Evolutionary conservation across 1,140 invertebrate genomes (phyloP).

Genomic region (Augochlora pura): DNA sequence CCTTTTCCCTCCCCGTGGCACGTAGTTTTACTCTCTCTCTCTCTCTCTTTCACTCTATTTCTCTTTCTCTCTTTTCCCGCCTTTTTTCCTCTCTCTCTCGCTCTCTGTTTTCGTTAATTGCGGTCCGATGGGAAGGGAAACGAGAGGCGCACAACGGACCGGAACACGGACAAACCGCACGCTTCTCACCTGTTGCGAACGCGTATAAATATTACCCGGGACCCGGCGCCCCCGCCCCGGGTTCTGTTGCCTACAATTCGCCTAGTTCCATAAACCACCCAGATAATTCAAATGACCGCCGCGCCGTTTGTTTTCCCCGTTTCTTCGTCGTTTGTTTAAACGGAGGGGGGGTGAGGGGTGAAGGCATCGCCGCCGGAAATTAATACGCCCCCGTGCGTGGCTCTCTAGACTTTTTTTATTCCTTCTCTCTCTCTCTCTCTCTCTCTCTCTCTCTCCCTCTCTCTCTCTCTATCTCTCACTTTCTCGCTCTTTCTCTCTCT

Average conservation of each 20-base stretch:
- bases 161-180: constrained; percentile 28
- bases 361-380: constrained; percentile 8
- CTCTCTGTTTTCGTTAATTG: constrained; percentile 52
- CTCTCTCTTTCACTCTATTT: constrained; percentile 11
- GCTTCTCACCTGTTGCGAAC: constrained; percentile 65
- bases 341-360: no score
- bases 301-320: constrained; percentile 32
- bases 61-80: neutral
- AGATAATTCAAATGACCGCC: constrained; percentile 48
- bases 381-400: constrained; percentile 29
- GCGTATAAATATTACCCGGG: constrained; percentile 56
- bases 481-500: no score
- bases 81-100: constrained; percentile 1
- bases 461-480: no score
- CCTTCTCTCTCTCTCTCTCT: no score
- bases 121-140: neutral
- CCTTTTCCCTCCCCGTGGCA: no score
- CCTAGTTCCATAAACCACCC: constrained; percentile 54
- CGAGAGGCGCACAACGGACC: neutral
- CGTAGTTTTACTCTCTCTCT: no score
- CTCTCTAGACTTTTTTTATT: no score
- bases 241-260: constrained; percentile 43
- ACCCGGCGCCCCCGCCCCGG: no score
- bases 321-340: neutral
- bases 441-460: no score